Base-by-base conservation (phyloP, 1,140 invertebrate species). In the Ceratosolen solmsi region DNA sequence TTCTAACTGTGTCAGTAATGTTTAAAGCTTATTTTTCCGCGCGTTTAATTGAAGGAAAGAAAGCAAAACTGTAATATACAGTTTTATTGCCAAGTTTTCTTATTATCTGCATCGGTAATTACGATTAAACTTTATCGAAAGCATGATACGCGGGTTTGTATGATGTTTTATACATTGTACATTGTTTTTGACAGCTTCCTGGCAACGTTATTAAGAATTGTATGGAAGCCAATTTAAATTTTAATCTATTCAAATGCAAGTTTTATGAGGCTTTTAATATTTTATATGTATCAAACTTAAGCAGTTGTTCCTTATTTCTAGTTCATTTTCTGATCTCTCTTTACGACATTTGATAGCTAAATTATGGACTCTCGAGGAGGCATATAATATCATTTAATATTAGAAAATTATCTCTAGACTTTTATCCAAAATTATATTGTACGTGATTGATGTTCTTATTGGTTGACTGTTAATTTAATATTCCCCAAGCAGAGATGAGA, bases 151-250 rank as follows among this genome's bases (percentile, higher is more conserved):
- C 41, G 41, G 41, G 41, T 30, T 1, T 17, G 33, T 38, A 8
- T 22, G 38, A 1, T 68, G 3, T 68, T 20, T 54, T 22, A 13
- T 68, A 38, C 63, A 38, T 9, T 22, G 63, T n/a, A 68, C 63
- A 38, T 38, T 68, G 63, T 68, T 68, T 68, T 68, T 38, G 33
- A 38, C 17, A 38, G 4, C 20, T 68, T n/a, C 63, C 36, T n/a
- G 33, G 63, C 60, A 63, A 63, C 27, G 60, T 63, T 38, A 38
- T 68, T 68, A 68, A 20, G 63, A 20, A 68, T 68, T 68, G 15
- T 38, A 68, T 38, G 33, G 3, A 68, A 54, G 7, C 63, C 22
- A 68, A 68, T 68, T 68, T 68, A 68, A 68, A 33, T 68, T 63
- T 68, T 27, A 38, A 68, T 68, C 20, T n/a, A 15, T 68, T 68